Evolutionary conservation across 2,888 invertebrate genomes (phyloP).

Genomic region (Eupeodes luniger): DNA sequence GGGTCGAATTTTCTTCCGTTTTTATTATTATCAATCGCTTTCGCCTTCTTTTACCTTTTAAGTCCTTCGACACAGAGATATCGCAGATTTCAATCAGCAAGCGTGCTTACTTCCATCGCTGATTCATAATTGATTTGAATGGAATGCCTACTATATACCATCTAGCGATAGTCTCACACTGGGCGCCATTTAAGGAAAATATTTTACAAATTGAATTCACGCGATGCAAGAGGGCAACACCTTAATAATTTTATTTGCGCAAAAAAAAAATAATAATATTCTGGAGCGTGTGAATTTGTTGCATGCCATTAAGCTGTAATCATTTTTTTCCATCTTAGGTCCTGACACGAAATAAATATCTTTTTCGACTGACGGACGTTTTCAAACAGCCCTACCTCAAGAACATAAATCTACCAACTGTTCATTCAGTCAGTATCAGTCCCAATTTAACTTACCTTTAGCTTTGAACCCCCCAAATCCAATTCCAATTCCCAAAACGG

Average conservation of each 20-base stretch:
- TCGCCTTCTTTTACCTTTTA: not conserved
- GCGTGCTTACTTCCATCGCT: slow-evolving; percentile 58
- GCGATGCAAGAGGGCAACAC: slow-evolving; percentile 79
- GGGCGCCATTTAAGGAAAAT: slow-evolving; percentile 76
- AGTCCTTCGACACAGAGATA: slow-evolving; percentile 43
- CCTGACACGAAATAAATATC: slow-evolving; percentile 15
- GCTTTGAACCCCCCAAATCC: slow-evolving; percentile 7
- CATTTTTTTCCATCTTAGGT: not conserved
- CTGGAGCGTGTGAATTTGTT: slow-evolving; percentile 60
- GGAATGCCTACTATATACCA: not conserved
- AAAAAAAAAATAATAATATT: not conserved
- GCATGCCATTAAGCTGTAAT: slow-evolving; percentile 12
- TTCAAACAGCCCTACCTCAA: not conserved
- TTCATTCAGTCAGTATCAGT: not conserved
- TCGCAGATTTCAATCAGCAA: slow-evolving; percentile 66
- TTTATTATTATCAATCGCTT: not conserved
- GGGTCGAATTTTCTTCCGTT: slow-evolving; percentile 55
- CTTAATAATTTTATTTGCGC: not conserved
- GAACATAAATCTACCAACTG: slow-evolving; percentile 50
- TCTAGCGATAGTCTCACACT: slow-evolving; percentile 18
- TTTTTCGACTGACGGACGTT: not conserved
- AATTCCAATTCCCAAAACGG: slow-evolving; percentile 24
- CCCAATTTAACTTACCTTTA: slow-evolving; percentile 12
- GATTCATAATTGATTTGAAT: slow-evolving; percentile 70
- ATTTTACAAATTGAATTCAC: slow-evolving; percentile 82